Evolutionary conservation across 2,888 invertebrate genomes (phyloP), one percentile per base, ranked within the genome.

Genomic region (Rhodophaea formosa): DNA sequence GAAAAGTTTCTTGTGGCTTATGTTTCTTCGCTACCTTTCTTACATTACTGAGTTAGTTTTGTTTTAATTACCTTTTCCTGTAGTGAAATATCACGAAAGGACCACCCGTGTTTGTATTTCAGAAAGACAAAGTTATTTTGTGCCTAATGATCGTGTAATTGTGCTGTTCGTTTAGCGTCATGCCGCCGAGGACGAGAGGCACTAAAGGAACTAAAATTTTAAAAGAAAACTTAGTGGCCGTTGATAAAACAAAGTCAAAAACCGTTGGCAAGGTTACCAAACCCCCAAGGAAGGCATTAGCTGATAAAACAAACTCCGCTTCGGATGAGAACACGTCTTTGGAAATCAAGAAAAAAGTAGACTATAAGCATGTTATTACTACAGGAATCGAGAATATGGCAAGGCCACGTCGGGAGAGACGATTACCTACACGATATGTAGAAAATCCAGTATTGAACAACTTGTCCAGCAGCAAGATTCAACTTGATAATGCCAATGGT

Each of bases 231-330:
- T 65, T 76, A 58, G 69, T 69, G 53, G 67, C 65, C 12, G 61
- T 62, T 12, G 63, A 61, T 53, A 77, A 72, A 61, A 61, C 57
- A 6, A 80, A 73, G 39, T n/a, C 56, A 8, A 82, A 75, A 66
- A 32, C 54, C 46, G 17, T 57, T 52, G 64, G 56, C 45, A 81
- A 75, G 62, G 59, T 59, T 10, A 56, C 64, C 1, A 84, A 80
- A 62, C 58, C 68, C 3, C 61, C 68, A 12, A 71, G 87, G 59
- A 86, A 81, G 68, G 81, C 80, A 54, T 72, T 89, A 63, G 79
- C 82, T 0, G 88, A 89, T 62, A 88, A 87, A 77, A 89, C 88
- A 0, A 89, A 88, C 63, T 88, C 89, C 0, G 81, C 86, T 10
- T 88, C 88, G 1, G 89, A 88, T 66, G 86, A 88, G 54, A 83